phyloP scores from a whole-genome alignment of 2,797 vertebrate genomes.

The Stomatorhinus walkeri region DNA sequence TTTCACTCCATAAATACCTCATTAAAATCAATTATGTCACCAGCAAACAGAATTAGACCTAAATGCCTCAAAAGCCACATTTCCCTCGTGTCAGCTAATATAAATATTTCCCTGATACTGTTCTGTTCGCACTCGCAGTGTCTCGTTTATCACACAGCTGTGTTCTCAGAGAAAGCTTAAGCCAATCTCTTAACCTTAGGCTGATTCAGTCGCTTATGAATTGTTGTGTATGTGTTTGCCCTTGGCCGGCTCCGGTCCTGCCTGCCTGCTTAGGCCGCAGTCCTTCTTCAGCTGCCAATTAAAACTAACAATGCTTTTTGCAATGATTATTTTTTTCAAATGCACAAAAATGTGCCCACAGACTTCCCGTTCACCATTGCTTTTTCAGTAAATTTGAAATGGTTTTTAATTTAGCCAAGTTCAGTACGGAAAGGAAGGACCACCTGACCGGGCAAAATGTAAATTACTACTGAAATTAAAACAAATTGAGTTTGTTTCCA shows the following conservation, averaged over 20 bases:
- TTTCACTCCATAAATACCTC: conserved; percentile 65
- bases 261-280: not conserved
- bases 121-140: conserved; percentile 51
- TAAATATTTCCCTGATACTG: conserved; percentile 72
- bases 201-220: conserved; percentile 81
- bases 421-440: not conserved
- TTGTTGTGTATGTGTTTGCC: conserved; percentile 66
- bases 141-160: conserved; percentile 26
- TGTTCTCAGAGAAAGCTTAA: conserved; percentile 61
- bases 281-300: not conserved
- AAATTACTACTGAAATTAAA: not conserved
- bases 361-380: not conserved
- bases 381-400: not conserved
- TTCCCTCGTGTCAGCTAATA: conserved; percentile 66
- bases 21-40: conserved; percentile 73
- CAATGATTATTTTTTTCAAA: not conserved
- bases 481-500: not conserved
- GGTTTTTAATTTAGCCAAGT: not conserved
- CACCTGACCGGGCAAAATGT: not conserved
- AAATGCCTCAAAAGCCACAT: conserved; percentile 67
- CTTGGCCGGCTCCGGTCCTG: conserved; percentile 20
- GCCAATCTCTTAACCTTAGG: conserved; percentile 67
- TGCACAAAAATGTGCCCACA: not conserved
- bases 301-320: not conserved
- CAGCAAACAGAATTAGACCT: conserved; percentile 76